Evolutionary conservation across 2,113 vertebrate genomes (phyloP), one percentile per base, ranked within the genome.

Genomic region (Phocoena sinus): DNA sequence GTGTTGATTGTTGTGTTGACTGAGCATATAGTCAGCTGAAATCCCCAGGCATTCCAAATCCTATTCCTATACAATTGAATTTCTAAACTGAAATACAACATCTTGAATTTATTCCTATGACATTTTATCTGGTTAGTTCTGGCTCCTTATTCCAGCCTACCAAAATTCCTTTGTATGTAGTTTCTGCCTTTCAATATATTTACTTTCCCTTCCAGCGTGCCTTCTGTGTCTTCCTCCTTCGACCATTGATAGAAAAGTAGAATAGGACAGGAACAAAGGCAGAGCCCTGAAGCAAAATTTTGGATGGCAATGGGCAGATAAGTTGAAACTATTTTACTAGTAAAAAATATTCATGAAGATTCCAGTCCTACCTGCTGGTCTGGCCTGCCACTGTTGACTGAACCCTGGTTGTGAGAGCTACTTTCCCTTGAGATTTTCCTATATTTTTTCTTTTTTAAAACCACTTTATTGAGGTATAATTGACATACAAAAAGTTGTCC

Each of bases 41-140:
- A 93, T 73, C 36, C 25, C 62, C 50, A 44, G 67, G 41, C 36
- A 73, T 77, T 95, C 25, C 62, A 88, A 89, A 70, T 89, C 23
- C 8, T 73, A 15, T 71, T 70, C 28, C 33, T 60, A 58, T 58
- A 81, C 11, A 63, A 21, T 73, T 90, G 41, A 89, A 28, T 89
- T 3, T 91, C 38, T 85, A 89, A 91, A 73, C 31, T 23, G 20
- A 96, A 94, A 67, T 36, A 50, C 5, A 81, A 36, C 12, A 73
- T 25, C 8, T 77, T 95, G 71, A 81, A 47, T 98, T 95, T 73
- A 92, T 96, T 28, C 68, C 28, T 71, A 65, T 47, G 94, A 71
- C 28, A 60, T 94, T 96, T 94, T 85, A 60, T 84, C 88, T 94
- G 67, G 10, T 94, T 94, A 85, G 23, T 17, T 82, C 77, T 92